phyloP scores from a whole-genome alignment of 2,888 invertebrate genomes.

The Theristus sp. region DNA sequence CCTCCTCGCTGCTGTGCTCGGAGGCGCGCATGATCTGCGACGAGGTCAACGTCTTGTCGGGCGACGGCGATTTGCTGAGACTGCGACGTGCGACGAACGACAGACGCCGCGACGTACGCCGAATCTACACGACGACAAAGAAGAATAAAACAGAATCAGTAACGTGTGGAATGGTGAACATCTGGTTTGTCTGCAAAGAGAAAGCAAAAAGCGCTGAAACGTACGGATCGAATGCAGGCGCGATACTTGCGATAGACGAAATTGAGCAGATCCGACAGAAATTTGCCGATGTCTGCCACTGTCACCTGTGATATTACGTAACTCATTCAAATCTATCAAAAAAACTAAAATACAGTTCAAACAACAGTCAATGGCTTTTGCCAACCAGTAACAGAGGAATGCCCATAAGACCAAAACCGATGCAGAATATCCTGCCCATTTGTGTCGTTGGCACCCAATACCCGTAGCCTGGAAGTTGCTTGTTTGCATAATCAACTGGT shows the following conservation, averaged over 20 bases:
- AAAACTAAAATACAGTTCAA: background rate
- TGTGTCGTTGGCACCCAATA: conserved; percentile 16
- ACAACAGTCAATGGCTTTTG: no score
- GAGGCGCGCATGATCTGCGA: background rate
- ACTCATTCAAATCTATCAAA: background rate
- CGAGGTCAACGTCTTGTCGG: background rate
- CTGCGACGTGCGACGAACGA: background rate
- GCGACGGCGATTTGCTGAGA: background rate
- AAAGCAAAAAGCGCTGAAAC: background rate
- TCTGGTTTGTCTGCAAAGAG: no score
- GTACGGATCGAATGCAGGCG: no score
- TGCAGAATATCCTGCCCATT: conserved; percentile 23
- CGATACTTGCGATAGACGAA: no score
- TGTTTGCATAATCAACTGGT: background rate
- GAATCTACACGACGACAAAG: background rate
- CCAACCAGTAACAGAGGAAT: conserved; percentile 24
- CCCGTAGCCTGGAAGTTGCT: conserved; percentile 18
- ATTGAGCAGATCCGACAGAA: background rate
- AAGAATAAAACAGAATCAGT: no score
- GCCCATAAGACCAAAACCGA: conserved; percentile 26
- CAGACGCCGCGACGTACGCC: background rate
- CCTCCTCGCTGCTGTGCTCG: background rate
- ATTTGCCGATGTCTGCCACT: background rate
- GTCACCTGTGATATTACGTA: background rate
- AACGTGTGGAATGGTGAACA: no score